A percentile compares a stretch with the other conserved stretches of the same genome.
Evolutionary conservation across 2,888 invertebrate genomes (phyloP).

Genomic region (Ectropis crepuscularia): DNA sequence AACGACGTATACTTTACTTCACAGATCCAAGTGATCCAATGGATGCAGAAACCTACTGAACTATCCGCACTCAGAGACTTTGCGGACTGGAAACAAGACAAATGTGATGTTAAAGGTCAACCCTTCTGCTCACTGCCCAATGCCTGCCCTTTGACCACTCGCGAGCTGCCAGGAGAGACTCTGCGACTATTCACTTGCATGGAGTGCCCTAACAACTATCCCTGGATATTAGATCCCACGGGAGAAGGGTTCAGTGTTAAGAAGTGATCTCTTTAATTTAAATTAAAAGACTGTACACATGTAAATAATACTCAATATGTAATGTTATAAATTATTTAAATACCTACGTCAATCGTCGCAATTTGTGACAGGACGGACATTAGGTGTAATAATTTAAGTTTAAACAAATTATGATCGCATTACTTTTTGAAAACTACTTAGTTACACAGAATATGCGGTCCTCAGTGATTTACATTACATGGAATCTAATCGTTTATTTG

Average conservation of each 20-base stretch:
- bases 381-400: conserved; percentile 34
- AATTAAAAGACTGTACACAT: conserved; percentile 82
- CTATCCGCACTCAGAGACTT: conserved; percentile 94
- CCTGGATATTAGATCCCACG: conserved; percentile 97
- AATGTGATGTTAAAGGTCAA: conserved; percentile 97
- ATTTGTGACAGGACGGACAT: conserved; percentile 54
- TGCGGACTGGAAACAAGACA: conserved; percentile 96
- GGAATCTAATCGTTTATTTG: conserved; percentile 14
- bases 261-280: conserved; percentile 86
- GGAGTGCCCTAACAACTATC: conserved; percentile 98
- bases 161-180: conserved; percentile 96
- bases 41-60: conserved; percentile 98
- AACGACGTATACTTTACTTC: conserved; percentile 97
- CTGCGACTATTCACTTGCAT: conserved; percentile 96
- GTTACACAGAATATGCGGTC: conserved; percentile 13
- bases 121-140: conserved; percentile 96
- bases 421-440: conserved; percentile 9
- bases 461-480: conserved; percentile 21
- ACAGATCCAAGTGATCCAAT: conserved; percentile 95
- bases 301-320: conserved; percentile 82
- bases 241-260: conserved; percentile 96
- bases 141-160: conserved; percentile 94
- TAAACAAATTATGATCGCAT: conserved; percentile 19
- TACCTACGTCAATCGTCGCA: conserved; percentile 48
- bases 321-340: conserved; percentile 73